These are phyloP conservation scores for Drosophila jambulina DNA, from an alignment of 1,140 invertebrate genomes.

Conservation along the genomic window DNA sequence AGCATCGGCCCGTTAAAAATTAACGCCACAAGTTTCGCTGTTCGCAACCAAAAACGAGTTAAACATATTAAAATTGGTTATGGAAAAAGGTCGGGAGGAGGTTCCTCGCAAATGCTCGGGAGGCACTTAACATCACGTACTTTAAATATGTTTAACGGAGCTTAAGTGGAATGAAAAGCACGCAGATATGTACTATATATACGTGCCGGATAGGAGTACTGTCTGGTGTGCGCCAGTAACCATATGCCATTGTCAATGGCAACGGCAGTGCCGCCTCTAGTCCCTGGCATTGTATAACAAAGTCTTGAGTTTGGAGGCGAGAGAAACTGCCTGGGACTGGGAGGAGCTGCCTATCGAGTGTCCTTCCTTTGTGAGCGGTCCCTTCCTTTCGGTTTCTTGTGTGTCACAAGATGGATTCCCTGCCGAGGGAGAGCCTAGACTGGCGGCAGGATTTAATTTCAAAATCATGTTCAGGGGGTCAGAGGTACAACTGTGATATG, in stretches of 20 bases:
- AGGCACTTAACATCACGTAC: conserved; percentile 78
- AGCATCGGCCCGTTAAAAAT: conserved; percentile 47
- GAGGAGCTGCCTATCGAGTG: conserved; percentile 33
- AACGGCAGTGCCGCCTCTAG: conserved; percentile 18
- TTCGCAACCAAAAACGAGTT: conserved; percentile 65
- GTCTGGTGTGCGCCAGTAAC: conserved; percentile 15
- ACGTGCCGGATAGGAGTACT: background rate
- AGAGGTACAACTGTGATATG: conserved; percentile 32
- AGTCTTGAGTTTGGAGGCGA: background rate
- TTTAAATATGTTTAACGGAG: conserved; percentile 81
- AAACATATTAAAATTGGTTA: conserved; percentile 83
- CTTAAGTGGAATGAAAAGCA: conserved; percentile 73
- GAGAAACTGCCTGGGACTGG: background rate
- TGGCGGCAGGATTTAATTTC: conserved; percentile 31
- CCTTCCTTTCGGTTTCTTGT: conserved; percentile 12
- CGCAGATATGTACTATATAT: conserved; percentile 18
- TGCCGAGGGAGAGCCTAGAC: conserved; percentile 6
- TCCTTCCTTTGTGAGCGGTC: conserved; percentile 28
- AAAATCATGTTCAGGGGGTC: conserved; percentile 36
- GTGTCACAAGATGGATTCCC: conserved; percentile 40
- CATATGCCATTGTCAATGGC: conserved; percentile 53
- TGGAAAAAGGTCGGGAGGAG: conserved; percentile 53
- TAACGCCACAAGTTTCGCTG: conserved; percentile 29
- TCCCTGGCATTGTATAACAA: conserved; percentile 26
- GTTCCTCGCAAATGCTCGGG: conserved; percentile 44